Percentiles rank a stretch among this genome's conserved stretches.
Conservation (phyloP, 1,140 invertebrate species). For the Neelides sp. region DNA sequence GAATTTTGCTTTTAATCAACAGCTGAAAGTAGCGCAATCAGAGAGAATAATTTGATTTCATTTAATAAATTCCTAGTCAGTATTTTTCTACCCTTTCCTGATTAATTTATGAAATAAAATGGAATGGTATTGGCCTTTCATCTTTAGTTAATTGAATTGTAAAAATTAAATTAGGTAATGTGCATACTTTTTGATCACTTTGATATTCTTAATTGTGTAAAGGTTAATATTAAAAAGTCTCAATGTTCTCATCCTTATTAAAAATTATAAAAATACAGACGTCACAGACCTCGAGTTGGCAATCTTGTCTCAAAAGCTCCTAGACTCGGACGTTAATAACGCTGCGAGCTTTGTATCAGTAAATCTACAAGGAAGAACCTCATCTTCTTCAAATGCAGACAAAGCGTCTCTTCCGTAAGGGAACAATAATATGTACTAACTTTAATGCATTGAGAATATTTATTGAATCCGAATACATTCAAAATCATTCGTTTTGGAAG, state of each 20-base stretch:
- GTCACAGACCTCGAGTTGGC: constrained; percentile 48
- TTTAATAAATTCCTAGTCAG: no score
- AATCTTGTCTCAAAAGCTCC: constrained; percentile 54
- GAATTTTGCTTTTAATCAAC: no score
- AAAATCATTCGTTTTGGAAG: background rate
- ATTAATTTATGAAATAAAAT: background rate
- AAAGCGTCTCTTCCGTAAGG: constrained; percentile 59
- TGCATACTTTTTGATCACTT: background rate
- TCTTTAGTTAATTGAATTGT: background rate
- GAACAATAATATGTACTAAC: background rate
- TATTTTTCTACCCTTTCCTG: background rate
- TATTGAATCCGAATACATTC: background rate
- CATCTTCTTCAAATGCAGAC: constrained; percentile 50
- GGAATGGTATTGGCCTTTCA: background rate
- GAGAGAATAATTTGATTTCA: no score
- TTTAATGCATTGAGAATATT: background rate
- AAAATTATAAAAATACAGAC: constrained; percentile 28
- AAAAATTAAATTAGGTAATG: background rate
- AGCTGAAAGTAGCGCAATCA: no score
- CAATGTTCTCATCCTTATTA: constrained; percentile 1
- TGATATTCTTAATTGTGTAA: background rate
- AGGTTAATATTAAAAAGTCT: background rate
- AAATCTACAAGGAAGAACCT: constrained; percentile 58
- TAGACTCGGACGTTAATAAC: constrained; percentile 56
- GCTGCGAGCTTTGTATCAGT: constrained; percentile 50